Percentiles rank a stretch among this genome's conserved stretches.
Conservation (phyloP, 2,113 vertebrate genomes). For the Oncorhynchus keta region DNA sequence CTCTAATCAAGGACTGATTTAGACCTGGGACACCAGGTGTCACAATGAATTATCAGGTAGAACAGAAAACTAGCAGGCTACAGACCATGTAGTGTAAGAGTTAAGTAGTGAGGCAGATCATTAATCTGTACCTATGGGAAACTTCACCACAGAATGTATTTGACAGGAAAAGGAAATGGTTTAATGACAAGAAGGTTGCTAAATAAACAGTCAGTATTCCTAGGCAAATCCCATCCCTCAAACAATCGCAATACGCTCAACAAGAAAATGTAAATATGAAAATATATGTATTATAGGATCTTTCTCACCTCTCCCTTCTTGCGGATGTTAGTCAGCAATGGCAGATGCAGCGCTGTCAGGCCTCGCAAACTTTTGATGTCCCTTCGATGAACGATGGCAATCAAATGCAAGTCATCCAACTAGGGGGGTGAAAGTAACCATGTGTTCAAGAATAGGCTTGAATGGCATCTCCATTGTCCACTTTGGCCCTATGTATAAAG, state of each 20-base stretch:
- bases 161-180: slow-evolving; percentile 1
- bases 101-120: too few species aligned
- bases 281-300: background rate
- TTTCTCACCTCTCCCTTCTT: slow-evolving; percentile 81
- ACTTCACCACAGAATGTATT: background rate
- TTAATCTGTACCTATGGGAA: too few species aligned
- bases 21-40: too few species aligned
- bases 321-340: slow-evolving; percentile 82
- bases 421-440: slow-evolving; percentile 43
- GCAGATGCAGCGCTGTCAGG: slow-evolving; percentile 82
- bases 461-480: background rate
- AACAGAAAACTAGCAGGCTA: too few species aligned
- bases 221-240: too few species aligned
- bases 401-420: slow-evolving; percentile 90
- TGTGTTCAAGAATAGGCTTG: background rate
- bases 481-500: too few species aligned
- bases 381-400: slow-evolving; percentile 82
- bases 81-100: too few species aligned
- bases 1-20: too few species aligned
- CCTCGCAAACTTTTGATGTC: slow-evolving; percentile 84
- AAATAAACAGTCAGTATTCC: too few species aligned
- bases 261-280: background rate
- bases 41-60: too few species aligned
- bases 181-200: too few species aligned
- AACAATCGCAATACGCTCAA: background rate